A percentile compares a stretch with the other conserved stretches of the same genome.
phyloP scores from a whole-genome alignment of 1,140 invertebrate genomes.

The Hycleus phaleratus region DNA sequence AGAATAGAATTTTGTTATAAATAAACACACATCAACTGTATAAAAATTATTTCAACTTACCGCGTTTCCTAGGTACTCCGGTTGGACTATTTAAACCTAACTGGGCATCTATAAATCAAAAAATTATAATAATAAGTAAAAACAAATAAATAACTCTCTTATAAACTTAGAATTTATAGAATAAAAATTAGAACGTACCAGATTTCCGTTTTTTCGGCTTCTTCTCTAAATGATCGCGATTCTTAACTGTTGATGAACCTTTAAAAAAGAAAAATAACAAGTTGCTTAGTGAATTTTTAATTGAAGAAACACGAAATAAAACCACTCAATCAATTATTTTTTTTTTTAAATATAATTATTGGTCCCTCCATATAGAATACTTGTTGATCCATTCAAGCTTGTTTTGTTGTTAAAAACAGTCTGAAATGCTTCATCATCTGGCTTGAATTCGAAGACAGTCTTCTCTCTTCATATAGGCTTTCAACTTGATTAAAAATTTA shows the following conservation, averaged over 20 bases:
- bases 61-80: too few relatives aligned
- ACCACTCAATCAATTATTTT: neutral
- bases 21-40: too few relatives aligned
- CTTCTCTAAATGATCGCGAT: slow-evolving; percentile 1
- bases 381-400: neutral
- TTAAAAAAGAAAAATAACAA: slow-evolving; percentile 2
- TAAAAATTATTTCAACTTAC: too few relatives aligned
- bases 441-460: neutral
- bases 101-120: too few relatives aligned
- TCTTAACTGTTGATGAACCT: slow-evolving; percentile 3
- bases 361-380: neutral
- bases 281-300: neutral
- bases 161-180: too few relatives aligned
- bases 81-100: too few relatives aligned
- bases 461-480: neutral
- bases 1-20: too few relatives aligned
- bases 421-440: neutral
- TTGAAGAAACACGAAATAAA: neutral
- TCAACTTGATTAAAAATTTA: neutral
- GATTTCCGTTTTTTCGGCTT: slow-evolving; percentile 12
- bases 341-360: neutral
- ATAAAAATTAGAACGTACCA: neutral
- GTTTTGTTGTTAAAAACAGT: too few relatives aligned
- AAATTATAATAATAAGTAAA: too few relatives aligned
- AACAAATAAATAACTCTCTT: too few relatives aligned